These are phyloP conservation scores for Ochlodes sylvanus DNA, from an alignment of 2,888 invertebrate genomes.

Conservation along the genomic window DNA sequence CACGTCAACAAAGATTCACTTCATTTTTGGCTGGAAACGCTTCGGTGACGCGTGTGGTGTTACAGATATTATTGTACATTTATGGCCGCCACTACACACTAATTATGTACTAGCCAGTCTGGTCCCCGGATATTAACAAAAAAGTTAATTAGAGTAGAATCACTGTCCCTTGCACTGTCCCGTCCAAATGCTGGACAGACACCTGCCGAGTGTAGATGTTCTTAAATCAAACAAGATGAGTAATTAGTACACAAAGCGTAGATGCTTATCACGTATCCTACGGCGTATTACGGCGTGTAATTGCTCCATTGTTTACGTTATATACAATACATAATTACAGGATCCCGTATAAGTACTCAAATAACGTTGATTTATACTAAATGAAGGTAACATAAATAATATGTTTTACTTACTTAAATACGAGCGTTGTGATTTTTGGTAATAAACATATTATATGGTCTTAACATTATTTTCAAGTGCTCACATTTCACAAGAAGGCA, in stretches of 20 bases:
- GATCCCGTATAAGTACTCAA: constrained; percentile 21
- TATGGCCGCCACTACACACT: too few species aligned
- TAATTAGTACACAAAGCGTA: constrained; percentile 20
- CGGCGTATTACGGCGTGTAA: not conserved
- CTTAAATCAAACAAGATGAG: constrained; percentile 10
- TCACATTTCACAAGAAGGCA: too few species aligned
- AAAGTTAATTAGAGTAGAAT: not conserved
- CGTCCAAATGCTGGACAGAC: not conserved
- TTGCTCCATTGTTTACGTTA: constrained; percentile 29
- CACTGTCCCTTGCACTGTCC: not conserved
- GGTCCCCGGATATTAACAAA: too few species aligned
- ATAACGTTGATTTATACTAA: constrained; percentile 1
- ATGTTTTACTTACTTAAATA: not conserved
- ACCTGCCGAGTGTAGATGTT: constrained; percentile 2
- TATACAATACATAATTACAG: constrained; percentile 21
- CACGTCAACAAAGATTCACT: too few species aligned
- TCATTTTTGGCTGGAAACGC: too few species aligned
- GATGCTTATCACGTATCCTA: constrained; percentile 15
- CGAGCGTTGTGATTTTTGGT: not conserved
- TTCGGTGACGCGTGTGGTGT: too few species aligned
- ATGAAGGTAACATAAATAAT: constrained; percentile 6
- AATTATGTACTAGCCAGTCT: too few species aligned
- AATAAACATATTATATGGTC: too few species aligned
- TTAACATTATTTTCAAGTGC: too few species aligned
- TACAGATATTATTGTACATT: too few species aligned